Base-by-base conservation (phyloP, 2,888 invertebrate genomes). In the Eupithecia inturbata region DNA sequence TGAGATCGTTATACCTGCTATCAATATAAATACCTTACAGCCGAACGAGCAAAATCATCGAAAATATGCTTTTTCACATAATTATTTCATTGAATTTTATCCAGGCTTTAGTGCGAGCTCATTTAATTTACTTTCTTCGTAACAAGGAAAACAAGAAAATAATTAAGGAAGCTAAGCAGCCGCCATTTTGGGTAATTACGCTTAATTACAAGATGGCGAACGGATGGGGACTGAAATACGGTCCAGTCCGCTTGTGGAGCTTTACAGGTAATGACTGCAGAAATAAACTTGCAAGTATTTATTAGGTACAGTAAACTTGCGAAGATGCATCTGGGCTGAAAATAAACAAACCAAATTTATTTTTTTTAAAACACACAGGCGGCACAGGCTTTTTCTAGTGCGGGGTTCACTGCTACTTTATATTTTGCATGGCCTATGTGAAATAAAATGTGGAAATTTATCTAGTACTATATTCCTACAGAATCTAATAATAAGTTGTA, bases 171-270 rank as follows among this genome's bases (percentile, higher is more conserved):
- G 63, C 63, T 64, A 33, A 33, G 67, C 67, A 45, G 19, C 49
- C 63, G 63, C 63, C 67, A 45, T 64, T 64, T 64, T 64, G 33
- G 57, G 57, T 64, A 64, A 64, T 64, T 64, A 64, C 63, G 63
- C n/a, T 64, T 64, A 64, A 64, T 64, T 64, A 64, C 90, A 92
- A 92, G 91, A 92, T 92, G 92, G 91, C 91, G 82, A 89, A 63
- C 28, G 33, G 19, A 19, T 33, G 72, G 79, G 83, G 82, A 77
- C 77, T 77, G 76, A 69, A 75, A 74, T 78, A 72, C 64, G 75
- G 81, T 80, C 78, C 78, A 76, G 80, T 83, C 82, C 73, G 73
- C 41, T 28, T 57, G 57, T 57, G 12, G 57, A 14, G 14, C 26
- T 26, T 57, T 53, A 10, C n/a, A 22, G 3, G 26, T 14, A 26